Percentiles rank a stretch among this genome's conserved stretches.
Evolutionary conservation across 2,113 vertebrate species (phyloP).

Genomic region (Puffinus mauretanicus): DNA sequence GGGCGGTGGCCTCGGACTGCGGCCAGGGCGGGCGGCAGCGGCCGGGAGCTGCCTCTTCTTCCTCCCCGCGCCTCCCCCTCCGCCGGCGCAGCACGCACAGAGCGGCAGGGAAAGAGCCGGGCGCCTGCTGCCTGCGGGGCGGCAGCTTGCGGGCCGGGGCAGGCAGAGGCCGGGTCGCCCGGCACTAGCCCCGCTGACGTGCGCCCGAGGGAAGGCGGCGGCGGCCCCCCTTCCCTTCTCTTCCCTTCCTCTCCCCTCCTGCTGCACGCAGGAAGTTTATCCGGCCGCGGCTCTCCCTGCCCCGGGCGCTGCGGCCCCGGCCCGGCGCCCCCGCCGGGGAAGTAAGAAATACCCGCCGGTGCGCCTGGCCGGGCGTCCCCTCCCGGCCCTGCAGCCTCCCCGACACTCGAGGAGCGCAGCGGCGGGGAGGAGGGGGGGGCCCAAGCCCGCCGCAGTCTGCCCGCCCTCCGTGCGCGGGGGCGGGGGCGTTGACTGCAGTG

Average conservation of each 20-base stretch:
- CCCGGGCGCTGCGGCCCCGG: not conserved
- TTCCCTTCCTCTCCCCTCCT: not conserved
- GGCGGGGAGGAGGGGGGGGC: too few species aligned
- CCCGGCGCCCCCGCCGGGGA: not conserved
- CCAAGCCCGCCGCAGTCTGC: too few species aligned
- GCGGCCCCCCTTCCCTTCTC: not conserved
- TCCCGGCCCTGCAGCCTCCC: too few species aligned
- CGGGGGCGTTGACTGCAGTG: too few species aligned
- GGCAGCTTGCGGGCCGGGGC: not conserved
- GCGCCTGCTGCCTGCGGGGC: not conserved
- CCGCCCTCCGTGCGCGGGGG: too few species aligned
- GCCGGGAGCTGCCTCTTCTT: not conserved
- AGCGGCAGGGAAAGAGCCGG: not conserved
- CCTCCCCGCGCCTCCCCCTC: not conserved
- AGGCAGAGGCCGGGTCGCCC: not conserved
- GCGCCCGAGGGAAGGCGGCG: not conserved
- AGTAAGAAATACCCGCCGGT: not conserved
- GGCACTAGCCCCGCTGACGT: not conserved
- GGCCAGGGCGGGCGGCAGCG: not conserved
- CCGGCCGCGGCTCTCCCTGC: not conserved
- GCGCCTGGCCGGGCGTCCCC: too few species aligned
- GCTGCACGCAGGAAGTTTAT: not conserved
- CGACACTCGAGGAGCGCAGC: too few species aligned
- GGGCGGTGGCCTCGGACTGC: not conserved
- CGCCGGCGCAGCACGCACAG: not conserved